These are phyloP conservation scores for Lasioglossum villosulum DNA, from an alignment of 2,888 invertebrate species.

Conservation along the genomic window DNA sequence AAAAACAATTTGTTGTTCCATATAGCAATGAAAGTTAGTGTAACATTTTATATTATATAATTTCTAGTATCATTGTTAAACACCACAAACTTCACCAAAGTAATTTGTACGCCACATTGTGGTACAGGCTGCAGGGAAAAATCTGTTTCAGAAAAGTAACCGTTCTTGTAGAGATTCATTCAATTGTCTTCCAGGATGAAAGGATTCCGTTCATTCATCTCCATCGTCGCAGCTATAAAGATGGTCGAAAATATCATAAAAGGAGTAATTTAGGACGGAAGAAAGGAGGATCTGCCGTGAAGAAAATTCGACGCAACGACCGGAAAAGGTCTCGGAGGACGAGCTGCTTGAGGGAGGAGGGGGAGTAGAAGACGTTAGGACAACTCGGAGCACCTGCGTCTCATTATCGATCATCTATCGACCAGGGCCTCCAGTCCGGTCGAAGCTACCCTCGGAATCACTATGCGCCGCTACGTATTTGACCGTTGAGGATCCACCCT, in stretches of 20 bases:
- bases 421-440: slow-evolving; percentile 67
- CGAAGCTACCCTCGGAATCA: slow-evolving; percentile 62
- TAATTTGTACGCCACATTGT: too few relatives aligned
- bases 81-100: too few relatives aligned
- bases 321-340: neutral
- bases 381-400: slow-evolving; percentile 72
- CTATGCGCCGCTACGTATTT: slow-evolving; percentile 51
- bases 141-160: too few relatives aligned
- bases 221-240: too few relatives aligned
- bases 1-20: too few relatives aligned
- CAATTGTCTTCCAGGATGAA: too few relatives aligned
- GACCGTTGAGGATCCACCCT: slow-evolving; percentile 76
- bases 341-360: slow-evolving; percentile 7
- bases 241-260: neutral
- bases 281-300: neutral
- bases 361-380: slow-evolving; percentile 9
- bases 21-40: too few relatives aligned
- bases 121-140: too few relatives aligned
- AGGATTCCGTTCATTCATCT: too few relatives aligned
- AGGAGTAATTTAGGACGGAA: neutral
- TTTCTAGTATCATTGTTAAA: too few relatives aligned
- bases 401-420: slow-evolving; percentile 78
- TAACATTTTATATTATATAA: too few relatives aligned
- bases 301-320: neutral
- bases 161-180: too few relatives aligned